A percentile compares a stretch with the other conserved stretches of the same genome.
Conservation (phyloP, 2,888 invertebrate genomes). For the Helleia helle region DNA sequence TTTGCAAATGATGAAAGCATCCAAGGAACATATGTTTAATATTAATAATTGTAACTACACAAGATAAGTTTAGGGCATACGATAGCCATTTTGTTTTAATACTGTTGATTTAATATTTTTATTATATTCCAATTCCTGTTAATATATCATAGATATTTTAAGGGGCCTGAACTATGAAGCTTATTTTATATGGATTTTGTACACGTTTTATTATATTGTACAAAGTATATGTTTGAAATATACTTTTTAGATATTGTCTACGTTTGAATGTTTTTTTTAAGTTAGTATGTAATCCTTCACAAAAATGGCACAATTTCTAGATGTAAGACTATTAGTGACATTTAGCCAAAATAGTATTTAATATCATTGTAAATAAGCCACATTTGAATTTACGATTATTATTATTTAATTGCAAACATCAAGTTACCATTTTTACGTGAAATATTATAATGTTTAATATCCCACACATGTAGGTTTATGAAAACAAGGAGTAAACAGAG, state of each 20-base stretch:
- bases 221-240: neutral
- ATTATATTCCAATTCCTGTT: conserved; percentile 1
- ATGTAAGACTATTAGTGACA: conserved; percentile 60
- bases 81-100: neutral
- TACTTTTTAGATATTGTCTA: conserved; percentile 28
- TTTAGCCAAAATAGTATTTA: conserved; percentile 70
- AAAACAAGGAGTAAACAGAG: no score
- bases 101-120: conserved; percentile 1
- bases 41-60: conserved; percentile 13
- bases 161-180: conserved; percentile 2
- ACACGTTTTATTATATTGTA: conserved; percentile 6
- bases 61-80: conserved; percentile 7
- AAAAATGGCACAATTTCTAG: conserved; percentile 61
- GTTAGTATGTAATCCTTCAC: conserved; percentile 20
- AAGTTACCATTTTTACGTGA: no score
- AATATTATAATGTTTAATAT: no score
- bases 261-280: conserved; percentile 26
- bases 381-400: conserved; percentile 37
- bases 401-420: neutral
- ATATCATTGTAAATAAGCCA: conserved; percentile 61
- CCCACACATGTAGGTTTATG: no score
- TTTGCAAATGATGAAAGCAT: conserved; percentile 2
- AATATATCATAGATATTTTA: neutral
- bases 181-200: conserved; percentile 6
- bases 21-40: conserved; percentile 5